Percentiles rank a stretch among this genome's conserved stretches.
Evolutionary conservation across 2,113 vertebrate species (phyloP).

Genomic region (Mus pahari): DNA sequence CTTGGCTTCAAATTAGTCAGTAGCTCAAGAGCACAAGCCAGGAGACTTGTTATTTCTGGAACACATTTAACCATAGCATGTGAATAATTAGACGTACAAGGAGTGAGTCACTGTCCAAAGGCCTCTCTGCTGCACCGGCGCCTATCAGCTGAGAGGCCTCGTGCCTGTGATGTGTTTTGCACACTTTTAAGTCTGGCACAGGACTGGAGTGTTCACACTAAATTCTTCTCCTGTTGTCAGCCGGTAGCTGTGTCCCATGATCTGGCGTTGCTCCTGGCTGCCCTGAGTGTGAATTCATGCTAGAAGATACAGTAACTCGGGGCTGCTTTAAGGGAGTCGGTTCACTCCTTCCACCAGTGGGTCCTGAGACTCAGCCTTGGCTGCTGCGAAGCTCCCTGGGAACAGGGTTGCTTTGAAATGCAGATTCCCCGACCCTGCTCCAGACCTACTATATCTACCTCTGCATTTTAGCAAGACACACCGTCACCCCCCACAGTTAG

Average conservation of each 20-base stretch:
- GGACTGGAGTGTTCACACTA: conserved; percentile 9
- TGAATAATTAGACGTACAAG: conserved; percentile 74
- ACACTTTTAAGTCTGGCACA: conserved; percentile 51
- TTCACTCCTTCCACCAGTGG: background rate
- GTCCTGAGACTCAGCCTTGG: background rate
- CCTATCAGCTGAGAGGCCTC: conserved; percentile 33
- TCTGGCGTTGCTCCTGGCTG: background rate
- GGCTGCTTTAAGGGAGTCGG: background rate
- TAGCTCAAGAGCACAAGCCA: conserved; percentile 71
- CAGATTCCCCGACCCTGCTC: background rate
- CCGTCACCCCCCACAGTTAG: background rate
- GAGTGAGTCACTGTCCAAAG: conserved; percentile 72
- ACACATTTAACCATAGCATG: conserved; percentile 52
- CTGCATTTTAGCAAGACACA: background rate
- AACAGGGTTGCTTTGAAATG: background rate
- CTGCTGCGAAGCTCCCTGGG: background rate
- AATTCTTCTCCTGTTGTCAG: background rate
- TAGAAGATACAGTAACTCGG: background rate
- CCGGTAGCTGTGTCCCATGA: background rate
- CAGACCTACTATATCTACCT: background rate
- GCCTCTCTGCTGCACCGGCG: conserved; percentile 46
- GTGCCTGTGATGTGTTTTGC: conserved; percentile 20
- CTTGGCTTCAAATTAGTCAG: conserved; percentile 71
- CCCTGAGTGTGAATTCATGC: background rate
- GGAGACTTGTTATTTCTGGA: conserved; percentile 80